These are phyloP conservation scores for Ceriagrion tenellum DNA, from an alignment of 2,888 invertebrate genomes.

Conservation along the genomic window DNA sequence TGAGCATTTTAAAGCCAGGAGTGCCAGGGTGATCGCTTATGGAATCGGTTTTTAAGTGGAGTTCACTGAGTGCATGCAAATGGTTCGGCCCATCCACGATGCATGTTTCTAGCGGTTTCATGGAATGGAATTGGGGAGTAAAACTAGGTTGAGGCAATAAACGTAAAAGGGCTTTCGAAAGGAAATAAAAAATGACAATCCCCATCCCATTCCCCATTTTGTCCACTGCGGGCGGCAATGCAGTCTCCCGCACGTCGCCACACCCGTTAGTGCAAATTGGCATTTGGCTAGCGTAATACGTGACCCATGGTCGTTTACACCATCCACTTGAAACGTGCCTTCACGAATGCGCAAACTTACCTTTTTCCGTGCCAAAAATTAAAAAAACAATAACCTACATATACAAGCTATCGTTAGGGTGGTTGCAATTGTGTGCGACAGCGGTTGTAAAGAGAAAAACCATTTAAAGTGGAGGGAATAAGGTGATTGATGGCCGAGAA, in stretches of 20 bases:
- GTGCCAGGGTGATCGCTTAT: background rate
- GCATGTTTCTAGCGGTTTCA: background rate
- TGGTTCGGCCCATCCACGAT: background rate
- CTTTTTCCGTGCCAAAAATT: background rate
- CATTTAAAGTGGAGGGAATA: too few species aligned
- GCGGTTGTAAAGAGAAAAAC: too few species aligned
- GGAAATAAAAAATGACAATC: background rate
- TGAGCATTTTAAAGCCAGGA: background rate
- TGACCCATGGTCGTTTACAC: background rate
- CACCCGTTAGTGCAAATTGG: too few species aligned
- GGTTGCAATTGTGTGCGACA: too few species aligned
- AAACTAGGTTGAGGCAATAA: slow-evolving; percentile 3
- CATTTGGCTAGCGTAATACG: background rate
- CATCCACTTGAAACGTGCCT: too few species aligned
- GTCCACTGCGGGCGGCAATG: background rate
- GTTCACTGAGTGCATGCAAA: background rate
- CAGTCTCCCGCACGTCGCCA: background rate
- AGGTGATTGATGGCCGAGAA: too few species aligned
- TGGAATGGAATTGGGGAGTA: background rate
- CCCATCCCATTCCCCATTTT: background rate
- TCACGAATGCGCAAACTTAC: too few species aligned
- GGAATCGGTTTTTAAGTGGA: too few species aligned
- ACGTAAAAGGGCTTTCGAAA: background rate
- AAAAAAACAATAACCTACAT: too few species aligned
- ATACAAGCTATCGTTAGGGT: too few species aligned